These are phyloP conservation scores for Raja brachyura DNA, from an alignment of 2,113 vertebrate species.

Conservation along the genomic window DNA sequence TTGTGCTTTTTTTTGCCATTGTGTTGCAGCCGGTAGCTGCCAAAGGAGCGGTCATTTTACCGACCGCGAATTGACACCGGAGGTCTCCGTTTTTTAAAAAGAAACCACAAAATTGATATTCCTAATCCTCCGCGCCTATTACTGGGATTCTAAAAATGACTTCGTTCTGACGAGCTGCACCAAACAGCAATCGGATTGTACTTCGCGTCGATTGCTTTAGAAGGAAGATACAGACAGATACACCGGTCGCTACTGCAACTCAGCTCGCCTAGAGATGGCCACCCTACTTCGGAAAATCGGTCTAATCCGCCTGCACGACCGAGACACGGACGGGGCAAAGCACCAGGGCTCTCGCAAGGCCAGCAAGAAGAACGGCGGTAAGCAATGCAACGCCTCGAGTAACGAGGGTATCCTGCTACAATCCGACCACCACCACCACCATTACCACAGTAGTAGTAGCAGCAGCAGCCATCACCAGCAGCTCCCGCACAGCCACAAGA, in stretches of 20 bases:
- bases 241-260: not conserved
- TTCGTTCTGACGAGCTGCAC: not conserved
- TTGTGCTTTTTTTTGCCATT: not conserved
- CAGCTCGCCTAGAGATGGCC: slow-evolving; percentile 66
- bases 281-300: slow-evolving; percentile 94
- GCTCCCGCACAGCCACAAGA: slow-evolving; percentile 65
- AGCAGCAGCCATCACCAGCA: slow-evolving; percentile 62
- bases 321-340: slow-evolving; percentile 94
- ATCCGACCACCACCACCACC: not conserved
- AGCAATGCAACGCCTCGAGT: slow-evolving; percentile 45
- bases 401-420: slow-evolving; percentile 42
- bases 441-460: slow-evolving; percentile 54
- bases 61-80: not conserved
- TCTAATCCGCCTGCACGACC: slow-evolving; percentile 89
- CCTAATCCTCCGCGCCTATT: not conserved
- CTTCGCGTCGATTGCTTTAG: not conserved
- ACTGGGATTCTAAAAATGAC: not conserved
- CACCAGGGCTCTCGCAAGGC: slow-evolving; percentile 84
- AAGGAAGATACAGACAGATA: not conserved
- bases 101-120: not conserved
- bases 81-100: not conserved
- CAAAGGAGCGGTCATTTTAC: not conserved
- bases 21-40: not conserved
- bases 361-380: slow-evolving; percentile 68
- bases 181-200: not conserved